phyloP scores from a whole-genome alignment of 2,113 vertebrate genomes.

The Calidris pugnax region DNA sequence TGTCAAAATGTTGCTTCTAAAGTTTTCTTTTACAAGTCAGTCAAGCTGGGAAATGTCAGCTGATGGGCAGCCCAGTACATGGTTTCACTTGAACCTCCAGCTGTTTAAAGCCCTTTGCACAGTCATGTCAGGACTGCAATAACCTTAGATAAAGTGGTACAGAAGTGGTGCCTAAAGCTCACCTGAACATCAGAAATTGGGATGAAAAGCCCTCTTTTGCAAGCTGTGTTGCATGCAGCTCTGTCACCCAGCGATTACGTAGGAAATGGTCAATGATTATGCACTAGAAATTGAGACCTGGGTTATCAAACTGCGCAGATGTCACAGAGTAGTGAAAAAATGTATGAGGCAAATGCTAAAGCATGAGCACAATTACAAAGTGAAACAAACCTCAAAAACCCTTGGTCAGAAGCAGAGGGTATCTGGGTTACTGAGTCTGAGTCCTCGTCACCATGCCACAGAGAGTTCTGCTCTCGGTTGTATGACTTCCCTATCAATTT shows the following conservation, averaged over 20 bases:
- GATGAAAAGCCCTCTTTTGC: background rate
- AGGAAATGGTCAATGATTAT: background rate
- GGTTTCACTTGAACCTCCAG: background rate
- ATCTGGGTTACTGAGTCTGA: background rate
- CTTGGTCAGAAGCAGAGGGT: background rate
- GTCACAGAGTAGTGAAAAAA: background rate
- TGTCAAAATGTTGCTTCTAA: background rate
- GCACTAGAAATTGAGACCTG: background rate
- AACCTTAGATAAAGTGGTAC: background rate
- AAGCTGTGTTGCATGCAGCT: background rate
- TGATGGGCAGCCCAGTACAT: background rate
- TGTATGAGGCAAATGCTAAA: background rate
- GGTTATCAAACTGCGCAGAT: background rate
- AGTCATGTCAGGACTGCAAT: background rate
- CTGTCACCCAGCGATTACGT: fast-evolving
- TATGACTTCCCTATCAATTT: background rate
- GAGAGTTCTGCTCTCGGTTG: background rate
- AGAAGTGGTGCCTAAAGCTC: background rate
- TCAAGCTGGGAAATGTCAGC: background rate
- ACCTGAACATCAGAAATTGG: background rate
- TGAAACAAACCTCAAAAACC: background rate
- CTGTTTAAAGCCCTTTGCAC: background rate
- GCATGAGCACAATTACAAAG: background rate
- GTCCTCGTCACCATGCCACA: background rate
- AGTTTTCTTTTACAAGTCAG: background rate